Conservation (phyloP, 2,888 invertebrate species). For the Trissolcus brochymenae region DNA sequence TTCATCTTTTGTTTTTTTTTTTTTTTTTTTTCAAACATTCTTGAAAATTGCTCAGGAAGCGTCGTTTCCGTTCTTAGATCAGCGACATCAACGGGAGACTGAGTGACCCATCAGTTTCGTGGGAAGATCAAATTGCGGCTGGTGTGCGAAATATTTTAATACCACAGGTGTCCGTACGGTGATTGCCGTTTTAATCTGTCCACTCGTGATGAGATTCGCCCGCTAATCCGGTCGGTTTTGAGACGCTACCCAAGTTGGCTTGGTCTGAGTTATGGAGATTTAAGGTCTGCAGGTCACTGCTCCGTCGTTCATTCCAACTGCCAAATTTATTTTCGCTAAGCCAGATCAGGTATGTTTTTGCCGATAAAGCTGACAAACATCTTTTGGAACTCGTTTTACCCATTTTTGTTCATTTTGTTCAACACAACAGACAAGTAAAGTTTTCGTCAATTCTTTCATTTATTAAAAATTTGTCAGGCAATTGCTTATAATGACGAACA, state of each 20-base stretch:
- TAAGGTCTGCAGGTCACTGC: slow-evolving; percentile 35
- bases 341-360: slow-evolving; percentile 49
- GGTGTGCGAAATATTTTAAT: slow-evolving; percentile 65
- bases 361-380: slow-evolving; percentile 14
- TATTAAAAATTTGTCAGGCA: no score
- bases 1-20: no score
- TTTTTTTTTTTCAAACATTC: not conserved
- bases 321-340: slow-evolving; percentile 54
- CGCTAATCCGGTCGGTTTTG: slow-evolving; percentile 51
- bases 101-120: not conserved
- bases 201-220: slow-evolving; percentile 51
- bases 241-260: slow-evolving; percentile 27
- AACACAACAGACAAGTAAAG: no score
- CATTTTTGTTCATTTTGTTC: no score
- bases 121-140: not conserved
- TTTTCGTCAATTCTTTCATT: no score
- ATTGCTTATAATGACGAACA: no score
- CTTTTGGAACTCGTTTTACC: no score
- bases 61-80: slow-evolving; percentile 2
- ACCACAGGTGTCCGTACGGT: slow-evolving; percentile 60
- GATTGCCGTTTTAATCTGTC: slow-evolving; percentile 71
- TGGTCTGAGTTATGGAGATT: slow-evolving; percentile 40
- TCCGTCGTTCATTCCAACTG: slow-evolving; percentile 46
- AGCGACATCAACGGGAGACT: not conserved
- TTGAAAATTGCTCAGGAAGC: not conserved